phyloP scores from a whole-genome alignment of 2,888 invertebrate genomes.

The Campaea margaritaria region DNA sequence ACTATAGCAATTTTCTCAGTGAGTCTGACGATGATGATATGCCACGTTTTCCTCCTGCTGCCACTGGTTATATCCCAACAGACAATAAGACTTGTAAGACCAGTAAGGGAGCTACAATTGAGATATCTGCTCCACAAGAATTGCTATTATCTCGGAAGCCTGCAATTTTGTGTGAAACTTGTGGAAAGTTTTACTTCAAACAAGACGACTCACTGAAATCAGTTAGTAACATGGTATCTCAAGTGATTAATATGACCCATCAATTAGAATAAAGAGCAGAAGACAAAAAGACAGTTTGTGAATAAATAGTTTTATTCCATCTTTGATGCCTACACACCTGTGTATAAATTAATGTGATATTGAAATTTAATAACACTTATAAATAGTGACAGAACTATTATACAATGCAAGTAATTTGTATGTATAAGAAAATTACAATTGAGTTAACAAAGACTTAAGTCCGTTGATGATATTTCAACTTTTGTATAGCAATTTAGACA shows the following conservation, averaged over 20 bases:
- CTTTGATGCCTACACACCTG: conserved; percentile 3
- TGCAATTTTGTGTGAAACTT: conserved; percentile 89
- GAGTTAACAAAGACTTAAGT: too few species aligned
- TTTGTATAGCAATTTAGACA: too few species aligned
- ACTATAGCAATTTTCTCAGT: conserved; percentile 71
- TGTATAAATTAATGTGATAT: conserved; percentile 28
- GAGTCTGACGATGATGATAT: conserved; percentile 68
- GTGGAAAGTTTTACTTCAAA: conserved; percentile 92
- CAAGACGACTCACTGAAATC: conserved; percentile 64
- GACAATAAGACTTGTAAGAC: conserved; percentile 71
- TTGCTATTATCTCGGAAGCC: conserved; percentile 76
- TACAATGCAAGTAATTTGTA: too few species aligned
- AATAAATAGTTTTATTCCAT: conserved; percentile 14
- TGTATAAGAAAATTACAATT: too few species aligned
- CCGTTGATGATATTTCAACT: too few species aligned
- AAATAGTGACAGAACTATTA: too few species aligned
- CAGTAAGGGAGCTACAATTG: conserved; percentile 82
- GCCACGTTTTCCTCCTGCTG: conserved; percentile 38
- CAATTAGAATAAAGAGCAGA: conserved; percentile 32
- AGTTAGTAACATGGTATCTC: conserved; percentile 55
- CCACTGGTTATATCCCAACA: conserved; percentile 11
- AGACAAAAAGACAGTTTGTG: conserved; percentile 32
- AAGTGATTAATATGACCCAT: conserved; percentile 54
- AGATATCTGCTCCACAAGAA: conserved; percentile 79
- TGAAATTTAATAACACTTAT: not conserved